These are phyloP conservation scores for Eriocheir sinensis DNA, from an alignment of 1,140 invertebrate genomes.

Conservation along the genomic window DNA sequence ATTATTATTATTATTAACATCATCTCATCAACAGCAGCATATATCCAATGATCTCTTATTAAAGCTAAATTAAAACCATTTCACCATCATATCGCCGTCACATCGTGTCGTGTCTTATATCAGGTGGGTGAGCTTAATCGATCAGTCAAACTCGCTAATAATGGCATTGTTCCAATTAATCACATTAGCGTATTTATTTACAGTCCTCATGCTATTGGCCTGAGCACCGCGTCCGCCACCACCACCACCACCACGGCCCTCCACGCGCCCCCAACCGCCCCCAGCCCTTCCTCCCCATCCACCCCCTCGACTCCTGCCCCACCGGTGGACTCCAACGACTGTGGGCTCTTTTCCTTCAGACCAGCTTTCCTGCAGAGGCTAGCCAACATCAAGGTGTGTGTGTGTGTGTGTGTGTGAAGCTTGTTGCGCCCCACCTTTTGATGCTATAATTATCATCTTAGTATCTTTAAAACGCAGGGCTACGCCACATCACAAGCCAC, in stretches of 20 bases:
- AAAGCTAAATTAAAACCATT: not conserved
- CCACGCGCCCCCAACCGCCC: conserved; percentile 6
- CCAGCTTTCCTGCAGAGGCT: conserved; percentile 91
- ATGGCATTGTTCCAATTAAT: not conserved
- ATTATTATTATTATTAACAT: too few species aligned
- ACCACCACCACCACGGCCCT: conserved; percentile 26
- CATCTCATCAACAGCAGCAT: not conserved
- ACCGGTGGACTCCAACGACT: conserved; percentile 83
- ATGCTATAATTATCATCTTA: too few species aligned
- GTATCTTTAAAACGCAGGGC: too few species aligned
- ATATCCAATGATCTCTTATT: too few species aligned
- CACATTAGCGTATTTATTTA: not conserved
- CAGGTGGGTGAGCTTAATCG: not conserved
- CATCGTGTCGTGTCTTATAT: not conserved
- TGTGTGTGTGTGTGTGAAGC: too few species aligned
- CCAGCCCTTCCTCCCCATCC: conserved; percentile 29
- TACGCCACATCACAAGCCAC: too few species aligned
- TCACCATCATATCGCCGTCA: not conserved
- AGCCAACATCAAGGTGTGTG: conserved; percentile 93
- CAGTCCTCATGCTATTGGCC: not conserved
- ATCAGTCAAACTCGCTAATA: not conserved
- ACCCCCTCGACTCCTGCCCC: conserved; percentile 17
- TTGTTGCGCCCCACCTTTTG: too few species aligned
- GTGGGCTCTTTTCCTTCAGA: conserved; percentile 91
- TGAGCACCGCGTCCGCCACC: conserved; percentile 32